phyloP scores from a whole-genome alignment of 37 sponge, comb jelly and placozoan genomes.

The Tethya wilhelma region DNA sequence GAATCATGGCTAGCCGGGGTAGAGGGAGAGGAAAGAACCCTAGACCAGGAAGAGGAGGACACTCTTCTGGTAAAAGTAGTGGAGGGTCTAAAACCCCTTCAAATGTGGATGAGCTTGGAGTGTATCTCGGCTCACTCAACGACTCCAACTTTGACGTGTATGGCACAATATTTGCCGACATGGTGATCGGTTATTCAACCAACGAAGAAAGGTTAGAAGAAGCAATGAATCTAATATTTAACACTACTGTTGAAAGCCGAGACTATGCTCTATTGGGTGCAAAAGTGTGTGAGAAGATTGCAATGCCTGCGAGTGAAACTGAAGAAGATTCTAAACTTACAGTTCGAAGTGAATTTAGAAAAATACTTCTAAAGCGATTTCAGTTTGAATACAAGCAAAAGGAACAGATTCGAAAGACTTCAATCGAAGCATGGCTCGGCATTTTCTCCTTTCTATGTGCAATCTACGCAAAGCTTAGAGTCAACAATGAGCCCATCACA shows the following conservation, averaged over 20 bases:
- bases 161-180: slow-evolving; percentile 65
- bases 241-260: slow-evolving; percentile 31
- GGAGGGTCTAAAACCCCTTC: slow-evolving; percentile 1
- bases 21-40: slow-evolving; percentile 36
- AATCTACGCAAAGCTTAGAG: slow-evolving; percentile 22
- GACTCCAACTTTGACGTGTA: slow-evolving; percentile 42
- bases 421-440: slow-evolving; percentile 78
- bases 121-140: slow-evolving; percentile 19
- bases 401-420: slow-evolving; percentile 36
- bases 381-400: slow-evolving; percentile 50
- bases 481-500: slow-evolving; percentile 14
- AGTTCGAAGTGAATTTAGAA: slow-evolving; percentile 26
- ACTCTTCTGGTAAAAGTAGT: not conserved
- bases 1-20: slow-evolving; percentile 54
- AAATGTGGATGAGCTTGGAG: slow-evolving; percentile 12
- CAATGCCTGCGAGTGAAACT: not conserved
- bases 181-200: slow-evolving; percentile 47
- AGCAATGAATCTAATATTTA: slow-evolving; percentile 43
- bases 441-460: slow-evolving; percentile 66
- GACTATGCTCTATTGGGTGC: slow-evolving; percentile 57
- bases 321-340: not conserved
- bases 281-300: slow-evolving; percentile 47
- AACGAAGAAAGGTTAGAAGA: slow-evolving; percentile 32
- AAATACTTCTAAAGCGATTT: slow-evolving; percentile 30
- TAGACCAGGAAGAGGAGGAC: not conserved